Evolutionary conservation across 23 tunicate species (phyloP), one percentile per base, ranked within the genome.

Genomic region (Ascidia mentula): DNA sequence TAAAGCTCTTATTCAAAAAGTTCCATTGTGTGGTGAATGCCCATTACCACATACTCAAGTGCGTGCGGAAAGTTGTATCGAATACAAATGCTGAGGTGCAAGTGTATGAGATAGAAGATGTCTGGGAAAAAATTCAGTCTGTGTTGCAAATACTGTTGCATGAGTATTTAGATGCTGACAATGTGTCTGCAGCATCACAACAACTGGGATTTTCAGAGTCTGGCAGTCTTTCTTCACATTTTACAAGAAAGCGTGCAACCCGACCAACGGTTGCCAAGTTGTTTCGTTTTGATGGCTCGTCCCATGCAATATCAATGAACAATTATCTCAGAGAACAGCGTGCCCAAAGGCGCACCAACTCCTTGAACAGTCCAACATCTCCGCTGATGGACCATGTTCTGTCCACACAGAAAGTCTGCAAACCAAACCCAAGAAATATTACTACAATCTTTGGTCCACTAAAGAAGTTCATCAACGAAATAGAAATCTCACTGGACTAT

Each of bases 231-330:
- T 84, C 98, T 18, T 93, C 98, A 6, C 92, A 93, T 75, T 93
- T 93, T 38, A 42, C 89, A 12, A 75, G 89, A 35, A 84, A 84
- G 69, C 80, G 73, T 69, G 84, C 80, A 31, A 77, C 77, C 22
- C 40, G 88, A 37, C 89, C 84, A 37, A 72, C 82, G 26, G 87
- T 76, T 7, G 89, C 91, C 0, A 95, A 90, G 82, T 74, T 95
- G 17, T 95, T 95, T 45, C 77, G 92, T 26, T 95, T 95, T 69
- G 99, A 95, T 72, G 94, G 85, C 20, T 95, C 99, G 0, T 90
- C 96, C 4, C 99, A 95, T 59, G 99, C 99, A 7, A 95, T 95
- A 37, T 95, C 99, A 24, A 95, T 95, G 99, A 95, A 95, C 76
- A 95, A 76, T 31, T 95, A 90, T 69, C 75, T 95, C 30, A 74